Conservation (phyloP, 2,888 invertebrate genomes). For the Cosmia trapezina region DNA sequence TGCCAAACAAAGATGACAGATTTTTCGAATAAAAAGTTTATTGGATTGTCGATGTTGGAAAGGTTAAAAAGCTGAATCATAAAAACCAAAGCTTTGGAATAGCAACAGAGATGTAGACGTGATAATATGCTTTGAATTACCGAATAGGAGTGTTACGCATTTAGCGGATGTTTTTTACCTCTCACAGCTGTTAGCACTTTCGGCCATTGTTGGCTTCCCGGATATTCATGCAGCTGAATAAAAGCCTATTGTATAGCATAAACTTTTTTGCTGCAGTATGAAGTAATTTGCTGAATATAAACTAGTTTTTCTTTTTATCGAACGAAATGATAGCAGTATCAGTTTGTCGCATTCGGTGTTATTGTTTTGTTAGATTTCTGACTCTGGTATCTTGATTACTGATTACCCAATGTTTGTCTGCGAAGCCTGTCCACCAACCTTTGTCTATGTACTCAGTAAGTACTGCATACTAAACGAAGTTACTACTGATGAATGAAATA, state of each 20-base stretch:
- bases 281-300: constrained; percentile 22
- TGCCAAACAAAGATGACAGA: constrained; percentile 3
- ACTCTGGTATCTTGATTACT: constrained; percentile 41
- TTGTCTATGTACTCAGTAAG: not conserved
- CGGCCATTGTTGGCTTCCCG: constrained; percentile 50
- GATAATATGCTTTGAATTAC: constrained; percentile 40
- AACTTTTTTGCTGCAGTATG: constrained; percentile 18
- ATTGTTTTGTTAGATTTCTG: constrained; percentile 43
- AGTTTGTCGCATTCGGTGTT: constrained; percentile 28
- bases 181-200: constrained; percentile 49
- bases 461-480: not conserved
- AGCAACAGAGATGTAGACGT: constrained; percentile 31
- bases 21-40: constrained; percentile 2
- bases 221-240: constrained; percentile 43
- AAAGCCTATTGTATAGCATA: constrained; percentile 38
- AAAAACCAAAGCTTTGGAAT: constrained; percentile 10
- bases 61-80: not conserved
- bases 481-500: not conserved
- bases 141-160: constrained; percentile 32
- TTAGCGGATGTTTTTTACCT: constrained; percentile 39
- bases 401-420: constrained; percentile 31
- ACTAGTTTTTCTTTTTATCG: constrained; percentile 39
- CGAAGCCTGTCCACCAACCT: not conserved
- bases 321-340: constrained; percentile 41
- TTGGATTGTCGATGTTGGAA: not conserved